Evolutionary conservation across 2,888 invertebrate species (phyloP).

Genomic region (Philopedon plagiatum): DNA sequence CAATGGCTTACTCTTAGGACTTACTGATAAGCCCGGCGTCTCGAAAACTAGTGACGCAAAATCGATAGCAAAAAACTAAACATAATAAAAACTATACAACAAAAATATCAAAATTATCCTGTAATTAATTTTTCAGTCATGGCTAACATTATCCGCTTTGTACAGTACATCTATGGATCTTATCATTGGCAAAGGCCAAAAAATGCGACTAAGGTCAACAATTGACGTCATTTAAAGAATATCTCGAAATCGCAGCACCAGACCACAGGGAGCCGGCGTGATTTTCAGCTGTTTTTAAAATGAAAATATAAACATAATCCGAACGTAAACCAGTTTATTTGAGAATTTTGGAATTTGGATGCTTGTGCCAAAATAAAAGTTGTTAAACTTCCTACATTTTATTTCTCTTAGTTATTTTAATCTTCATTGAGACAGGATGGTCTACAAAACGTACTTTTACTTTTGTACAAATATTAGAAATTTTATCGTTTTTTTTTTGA

Average conservation of each 20-base stretch:
- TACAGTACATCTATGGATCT: background rate
- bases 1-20: slow-evolving; percentile 33
- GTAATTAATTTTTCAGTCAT: slow-evolving; percentile 27
- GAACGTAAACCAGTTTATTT: background rate
- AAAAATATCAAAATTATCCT: slow-evolving; percentile 14
- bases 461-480: no score
- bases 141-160: background rate
- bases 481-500: no score
- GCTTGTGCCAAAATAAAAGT: slow-evolving; percentile 1
- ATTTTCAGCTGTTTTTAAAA: slow-evolving; percentile 44
- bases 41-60: slow-evolving; percentile 37
- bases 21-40: slow-evolving; percentile 37
- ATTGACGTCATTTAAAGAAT: slow-evolving; percentile 44
- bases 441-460: background rate
- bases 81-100: background rate
- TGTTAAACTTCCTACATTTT: slow-evolving; percentile 6
- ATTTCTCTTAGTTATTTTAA: background rate
- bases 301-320: slow-evolving; percentile 13
- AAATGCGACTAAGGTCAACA: slow-evolving; percentile 41
- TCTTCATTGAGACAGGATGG: background rate
- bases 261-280: slow-evolving; percentile 47
- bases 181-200: slow-evolving; percentile 35
- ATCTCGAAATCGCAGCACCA: slow-evolving; percentile 34
- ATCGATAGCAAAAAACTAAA: background rate
- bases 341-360: background rate